Base-by-base conservation (phyloP, 2,888 invertebrate genomes). In the Drosophila histrio region DNA sequence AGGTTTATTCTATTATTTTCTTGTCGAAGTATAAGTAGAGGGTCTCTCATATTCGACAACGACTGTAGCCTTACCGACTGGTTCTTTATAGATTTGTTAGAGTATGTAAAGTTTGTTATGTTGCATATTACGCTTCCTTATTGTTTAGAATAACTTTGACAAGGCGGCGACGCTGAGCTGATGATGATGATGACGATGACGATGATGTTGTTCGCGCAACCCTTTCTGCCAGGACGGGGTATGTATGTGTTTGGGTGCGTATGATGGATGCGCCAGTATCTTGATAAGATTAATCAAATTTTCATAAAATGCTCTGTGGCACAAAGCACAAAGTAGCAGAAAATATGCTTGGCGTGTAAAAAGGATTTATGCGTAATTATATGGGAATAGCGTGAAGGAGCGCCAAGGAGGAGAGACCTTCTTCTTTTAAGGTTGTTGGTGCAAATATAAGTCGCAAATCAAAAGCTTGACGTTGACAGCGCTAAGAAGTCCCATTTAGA, bases 221-320 rank as follows among this genome's bases (percentile, higher is more conserved):
- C 79, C 79, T 79, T 79, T 74, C 50, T n/a, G 5, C 21, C 13
- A 19, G 54, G 39, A 46, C 2, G 34, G 9, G 36, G 36, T 17
- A 39, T 59, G 41, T 50, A 34, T 62, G 74, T 53, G 64, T 54
- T 59, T 70, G 71, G 71, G 76, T 66, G 76, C 69, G 79, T 62
- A 24, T 49, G 62, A 50, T 62, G 74, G 47, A 28, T 60, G 57
- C 72, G 64, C 66, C 78, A 67, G 72, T 80, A 89, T 89, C 91
- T 88, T 90, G 90, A 91, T 90, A 90, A 91, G 91, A 91, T 91
- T 91, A 91, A 91, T 91, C 91, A 91, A 91, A 91, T 91, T 91
- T 91, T 91, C 91, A 89, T 87, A 88, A 90, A 89, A 88, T 90
- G 87, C 85, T 74, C 36, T 53, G 52, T 49, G 72, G 59, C 76